phyloP scores from a whole-genome alignment of 2,113 vertebrate species.

The Rhea americana region DNA sequence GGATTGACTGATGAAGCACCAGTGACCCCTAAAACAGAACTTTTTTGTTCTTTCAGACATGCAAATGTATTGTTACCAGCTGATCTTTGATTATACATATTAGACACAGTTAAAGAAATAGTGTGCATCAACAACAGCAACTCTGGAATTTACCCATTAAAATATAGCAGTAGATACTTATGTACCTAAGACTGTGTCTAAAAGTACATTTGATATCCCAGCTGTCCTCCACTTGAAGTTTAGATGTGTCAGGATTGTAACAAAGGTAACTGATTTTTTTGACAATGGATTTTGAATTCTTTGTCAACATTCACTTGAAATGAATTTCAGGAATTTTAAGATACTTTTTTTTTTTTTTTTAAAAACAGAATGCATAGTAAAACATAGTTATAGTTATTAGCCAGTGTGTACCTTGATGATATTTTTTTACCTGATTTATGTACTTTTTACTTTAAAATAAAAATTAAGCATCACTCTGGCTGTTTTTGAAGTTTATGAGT shows the following conservation, averaged over 20 bases:
- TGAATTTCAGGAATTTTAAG: background rate
- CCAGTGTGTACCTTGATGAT: background rate
- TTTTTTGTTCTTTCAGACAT: background rate
- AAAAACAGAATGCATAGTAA: background rate
- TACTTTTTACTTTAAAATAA: constrained; percentile 48
- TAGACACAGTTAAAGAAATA: background rate
- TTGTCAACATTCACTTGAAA: background rate
- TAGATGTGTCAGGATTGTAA: background rate
- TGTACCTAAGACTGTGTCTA: constrained; percentile 20
- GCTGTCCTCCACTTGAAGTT: constrained; percentile 53
- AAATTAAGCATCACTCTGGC: constrained; percentile 47
- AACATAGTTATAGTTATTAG: background rate
- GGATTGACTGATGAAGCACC: background rate
- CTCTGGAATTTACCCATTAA: constrained; percentile 35
- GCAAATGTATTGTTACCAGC: background rate
- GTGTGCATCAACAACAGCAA: background rate
- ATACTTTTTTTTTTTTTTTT: background rate
- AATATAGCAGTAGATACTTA: constrained; percentile 32
- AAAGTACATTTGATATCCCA: constrained; percentile 49
- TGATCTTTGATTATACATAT: background rate
- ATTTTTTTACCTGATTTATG: background rate
- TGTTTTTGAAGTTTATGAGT: constrained; percentile 75
- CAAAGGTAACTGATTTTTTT: background rate
- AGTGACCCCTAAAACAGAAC: constrained; percentile 11
- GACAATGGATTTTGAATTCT: background rate